These are phyloP conservation scores for Lordiphosa collinella DNA, from an alignment of 1,140 invertebrate genomes.

Conservation along the genomic window DNA sequence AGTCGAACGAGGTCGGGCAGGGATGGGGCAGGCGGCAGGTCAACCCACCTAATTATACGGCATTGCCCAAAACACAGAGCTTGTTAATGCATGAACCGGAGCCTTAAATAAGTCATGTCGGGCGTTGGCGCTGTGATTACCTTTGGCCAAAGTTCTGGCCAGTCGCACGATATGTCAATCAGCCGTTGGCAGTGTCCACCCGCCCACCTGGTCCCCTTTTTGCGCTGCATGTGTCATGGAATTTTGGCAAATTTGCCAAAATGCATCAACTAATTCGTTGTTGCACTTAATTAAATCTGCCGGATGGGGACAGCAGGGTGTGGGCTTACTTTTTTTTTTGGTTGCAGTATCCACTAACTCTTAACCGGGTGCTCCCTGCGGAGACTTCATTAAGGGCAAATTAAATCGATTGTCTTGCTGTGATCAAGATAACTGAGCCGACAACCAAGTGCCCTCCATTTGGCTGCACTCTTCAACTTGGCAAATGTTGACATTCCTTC, in stretches of 20 bases:
- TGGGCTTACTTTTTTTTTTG: no score
- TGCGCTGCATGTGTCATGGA: constrained; percentile 2
- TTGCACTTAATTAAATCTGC: no score
- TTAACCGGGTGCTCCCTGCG: not conserved
- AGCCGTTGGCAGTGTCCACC: no score
- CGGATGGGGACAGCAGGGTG: no score
- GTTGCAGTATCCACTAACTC: not conserved
- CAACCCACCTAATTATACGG: constrained; percentile 32
- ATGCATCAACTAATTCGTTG: no score
- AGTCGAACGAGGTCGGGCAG: not conserved
- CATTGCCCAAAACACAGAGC: constrained; percentile 1
- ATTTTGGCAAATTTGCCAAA: no score
- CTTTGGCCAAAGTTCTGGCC: constrained; percentile 39
- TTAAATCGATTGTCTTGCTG: constrained; percentile 66
- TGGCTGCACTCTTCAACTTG: no score
- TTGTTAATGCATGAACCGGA: no score
- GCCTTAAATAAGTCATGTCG: constrained; percentile 38
- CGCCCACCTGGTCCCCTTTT: no score
- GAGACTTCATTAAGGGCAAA: constrained; percentile 61
- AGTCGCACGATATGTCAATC: constrained; percentile 39
- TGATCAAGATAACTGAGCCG: constrained; percentile 69
- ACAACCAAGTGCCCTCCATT: constrained; percentile 31
- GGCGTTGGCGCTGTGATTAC: constrained; percentile 27
- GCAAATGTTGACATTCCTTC: constrained; percentile 71
- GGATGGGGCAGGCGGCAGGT: no score